Percentiles rank a stretch among this genome's conserved stretches.
These are phyloP conservation scores for Athene noctua DNA, from an alignment of 2,113 vertebrate species.

Conservation along the genomic window DNA sequence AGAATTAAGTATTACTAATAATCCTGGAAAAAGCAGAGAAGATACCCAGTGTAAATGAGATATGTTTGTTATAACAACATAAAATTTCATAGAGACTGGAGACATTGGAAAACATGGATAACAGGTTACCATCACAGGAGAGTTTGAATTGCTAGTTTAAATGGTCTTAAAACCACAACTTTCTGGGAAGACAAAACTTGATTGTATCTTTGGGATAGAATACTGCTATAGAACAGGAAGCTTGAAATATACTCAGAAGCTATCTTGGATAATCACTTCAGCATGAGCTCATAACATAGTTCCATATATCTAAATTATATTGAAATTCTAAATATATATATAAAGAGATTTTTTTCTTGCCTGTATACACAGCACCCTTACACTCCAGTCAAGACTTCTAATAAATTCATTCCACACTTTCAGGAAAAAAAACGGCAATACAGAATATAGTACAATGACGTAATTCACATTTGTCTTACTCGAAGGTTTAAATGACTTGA, in stretches of 20 bases:
- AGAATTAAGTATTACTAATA: background rate
- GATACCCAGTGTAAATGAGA: background rate
- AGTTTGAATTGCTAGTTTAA: background rate
- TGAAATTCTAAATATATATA: background rate
- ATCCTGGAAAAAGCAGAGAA: background rate
- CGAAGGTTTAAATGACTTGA: background rate
- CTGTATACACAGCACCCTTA: background rate
- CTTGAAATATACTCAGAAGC: background rate
- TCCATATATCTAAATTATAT: background rate
- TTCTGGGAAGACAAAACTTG: background rate
- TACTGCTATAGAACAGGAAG: background rate
- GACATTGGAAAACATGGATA: background rate
- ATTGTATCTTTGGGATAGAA: background rate
- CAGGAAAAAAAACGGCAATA: background rate
- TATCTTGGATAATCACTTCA: background rate
- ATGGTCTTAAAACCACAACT: background rate
- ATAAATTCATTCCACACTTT: background rate
- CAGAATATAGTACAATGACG: background rate
- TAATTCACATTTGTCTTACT: background rate
- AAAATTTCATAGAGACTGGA: background rate
- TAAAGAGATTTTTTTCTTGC: background rate
- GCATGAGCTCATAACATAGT: rapidly evolving
- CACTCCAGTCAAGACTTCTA: background rate
- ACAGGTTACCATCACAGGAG: background rate
- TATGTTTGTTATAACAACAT: rapidly evolving